phyloP scores from a whole-genome alignment of 2,888 invertebrate genomes.

The Amiota minor region DNA sequence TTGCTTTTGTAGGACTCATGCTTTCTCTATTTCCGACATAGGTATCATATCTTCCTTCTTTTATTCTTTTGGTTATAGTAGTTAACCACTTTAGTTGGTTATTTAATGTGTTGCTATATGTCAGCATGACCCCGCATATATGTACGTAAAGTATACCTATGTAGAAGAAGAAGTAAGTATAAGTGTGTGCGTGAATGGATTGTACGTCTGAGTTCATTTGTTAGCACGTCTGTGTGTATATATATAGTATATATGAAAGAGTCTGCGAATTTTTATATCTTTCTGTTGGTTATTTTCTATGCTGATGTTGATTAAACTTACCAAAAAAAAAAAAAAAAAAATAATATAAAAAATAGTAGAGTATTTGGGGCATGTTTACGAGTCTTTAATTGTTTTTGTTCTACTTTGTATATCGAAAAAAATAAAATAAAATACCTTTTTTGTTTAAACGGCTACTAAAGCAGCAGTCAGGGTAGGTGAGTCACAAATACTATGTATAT shows the following conservation, averaged over 20 bases:
- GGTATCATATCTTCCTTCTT: not conserved
- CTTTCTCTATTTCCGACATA: too few species aligned
- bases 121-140: not conserved
- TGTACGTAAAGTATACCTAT: not conserved
- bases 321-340: slow-evolving; percentile 7
- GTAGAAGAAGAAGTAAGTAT: not conserved
- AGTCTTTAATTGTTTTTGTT: slow-evolving; percentile 20
- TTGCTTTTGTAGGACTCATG: slow-evolving; percentile 17
- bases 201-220: not conserved
- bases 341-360: slow-evolving; percentile 1
- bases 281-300: slow-evolving; percentile 13
- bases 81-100: slow-evolving; percentile 26
- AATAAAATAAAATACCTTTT: too few species aligned
- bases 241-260: too few species aligned
- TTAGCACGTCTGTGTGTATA: not conserved
- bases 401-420: not conserved
- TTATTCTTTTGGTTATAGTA: not conserved
- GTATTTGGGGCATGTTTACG: slow-evolving; percentile 11
- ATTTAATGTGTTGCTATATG: slow-evolving; percentile 21
- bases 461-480: too few species aligned
- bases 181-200: slow-evolving; percentile 1
- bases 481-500: too few species aligned
- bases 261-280: not conserved
- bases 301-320: slow-evolving; percentile 1
- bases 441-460: too few species aligned